Conservation (phyloP, 2,888 invertebrate genomes). For the Catocala fraxini region DNA sequence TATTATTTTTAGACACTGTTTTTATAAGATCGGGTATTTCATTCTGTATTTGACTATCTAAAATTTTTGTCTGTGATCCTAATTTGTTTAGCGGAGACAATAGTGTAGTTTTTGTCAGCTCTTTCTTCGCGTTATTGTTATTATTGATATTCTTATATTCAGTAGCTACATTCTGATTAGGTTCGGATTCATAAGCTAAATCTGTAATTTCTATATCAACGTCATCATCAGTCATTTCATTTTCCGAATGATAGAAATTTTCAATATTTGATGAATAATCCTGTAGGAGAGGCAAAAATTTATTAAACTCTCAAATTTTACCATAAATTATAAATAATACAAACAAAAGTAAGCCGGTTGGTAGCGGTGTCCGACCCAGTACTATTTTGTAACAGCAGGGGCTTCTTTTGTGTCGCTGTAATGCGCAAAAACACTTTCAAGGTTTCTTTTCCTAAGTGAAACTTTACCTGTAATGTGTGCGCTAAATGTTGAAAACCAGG, state of each 20-base stretch:
- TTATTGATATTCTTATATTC: slow-evolving; percentile 73
- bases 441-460: slow-evolving; percentile 55
- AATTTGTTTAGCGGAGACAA: slow-evolving; percentile 47
- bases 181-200: slow-evolving; percentile 62
- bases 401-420: slow-evolving; percentile 60
- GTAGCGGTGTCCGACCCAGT: slow-evolving; percentile 21
- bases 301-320: not conserved
- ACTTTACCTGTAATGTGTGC: slow-evolving; percentile 88
- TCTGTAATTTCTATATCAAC: slow-evolving; percentile 78
- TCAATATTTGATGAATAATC: slow-evolving; percentile 83
- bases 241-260: slow-evolving; percentile 83
- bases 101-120: slow-evolving; percentile 49
- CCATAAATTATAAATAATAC: not conserved
- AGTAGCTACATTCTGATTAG: slow-evolving; percentile 57
- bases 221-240: slow-evolving; percentile 85
- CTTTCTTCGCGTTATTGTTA: slow-evolving; percentile 71
- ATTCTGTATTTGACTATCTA: slow-evolving; percentile 64
- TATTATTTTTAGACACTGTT: slow-evolving; percentile 76
- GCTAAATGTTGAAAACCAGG: slow-evolving; percentile 95
- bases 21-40: slow-evolving; percentile 82
- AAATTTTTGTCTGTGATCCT: slow-evolving; percentile 46
- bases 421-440: slow-evolving; percentile 57
- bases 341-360: slow-evolving; percentile 5
- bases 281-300: slow-evolving; percentile 56
- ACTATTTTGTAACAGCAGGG: slow-evolving; percentile 60